A percentile compares a stretch with the other conserved stretches of the same genome.
Evolutionary conservation across 1,140 invertebrate species (phyloP).

Genomic region (Brachionus manjavacas): DNA sequence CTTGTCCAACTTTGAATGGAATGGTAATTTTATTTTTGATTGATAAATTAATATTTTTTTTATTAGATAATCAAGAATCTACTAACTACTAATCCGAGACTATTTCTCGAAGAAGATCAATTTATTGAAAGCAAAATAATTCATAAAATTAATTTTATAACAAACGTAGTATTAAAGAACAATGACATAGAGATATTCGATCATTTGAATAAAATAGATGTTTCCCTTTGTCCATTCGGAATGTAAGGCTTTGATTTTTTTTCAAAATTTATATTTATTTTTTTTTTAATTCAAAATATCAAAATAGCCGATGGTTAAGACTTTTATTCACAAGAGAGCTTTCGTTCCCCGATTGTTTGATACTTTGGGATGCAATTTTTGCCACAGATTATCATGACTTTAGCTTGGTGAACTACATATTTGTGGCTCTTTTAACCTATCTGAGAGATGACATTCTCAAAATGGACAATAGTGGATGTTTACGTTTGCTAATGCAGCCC

Average conservation of each 20-base stretch:
- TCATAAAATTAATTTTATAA: constrained; percentile 31
- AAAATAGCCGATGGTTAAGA: constrained; percentile 30
- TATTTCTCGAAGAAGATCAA: constrained; percentile 27
- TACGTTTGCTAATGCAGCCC: constrained; percentile 9
- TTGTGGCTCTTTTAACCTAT: constrained; percentile 36
- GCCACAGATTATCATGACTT: constrained; percentile 28
- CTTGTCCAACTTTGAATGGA: constrained; percentile 25
- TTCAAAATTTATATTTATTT: too few relatives aligned
- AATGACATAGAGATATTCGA: constrained; percentile 41
- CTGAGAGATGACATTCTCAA: constrained; percentile 10
- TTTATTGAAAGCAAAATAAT: constrained; percentile 37
- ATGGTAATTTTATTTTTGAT: background rate
- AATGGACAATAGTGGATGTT: constrained; percentile 36
- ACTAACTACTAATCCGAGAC: background rate
- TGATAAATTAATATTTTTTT: background rate
- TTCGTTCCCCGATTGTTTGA: constrained; percentile 6
- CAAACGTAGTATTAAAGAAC: constrained; percentile 23
- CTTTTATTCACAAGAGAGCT: constrained; percentile 33
- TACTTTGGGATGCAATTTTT: constrained; percentile 40
- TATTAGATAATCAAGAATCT: background rate
- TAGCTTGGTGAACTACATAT: constrained; percentile 34
- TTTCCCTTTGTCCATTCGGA: constrained; percentile 31
- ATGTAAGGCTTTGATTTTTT: background rate
- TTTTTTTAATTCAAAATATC: background rate
- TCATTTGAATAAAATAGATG: constrained; percentile 33